A percentile compares a stretch with the other conserved stretches of the same genome.
These are phyloP conservation scores for Leptodirus hochenwartii DNA, from an alignment of 2,888 invertebrate genomes.

Conservation along the genomic window DNA sequence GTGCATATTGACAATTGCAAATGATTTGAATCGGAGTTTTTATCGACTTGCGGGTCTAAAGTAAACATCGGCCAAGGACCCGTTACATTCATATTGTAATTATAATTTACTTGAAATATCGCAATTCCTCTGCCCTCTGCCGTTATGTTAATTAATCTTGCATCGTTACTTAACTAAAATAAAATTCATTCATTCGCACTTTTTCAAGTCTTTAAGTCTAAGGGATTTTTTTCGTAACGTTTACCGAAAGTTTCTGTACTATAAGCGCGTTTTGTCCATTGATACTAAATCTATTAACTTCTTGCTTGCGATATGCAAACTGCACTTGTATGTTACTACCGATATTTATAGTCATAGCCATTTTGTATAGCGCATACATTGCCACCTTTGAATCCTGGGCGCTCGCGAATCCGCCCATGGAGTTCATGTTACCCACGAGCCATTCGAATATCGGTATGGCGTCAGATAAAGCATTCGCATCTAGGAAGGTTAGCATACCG, in stretches of 20 bases:
- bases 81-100: conserved; percentile 71
- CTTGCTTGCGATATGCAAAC: conserved; percentile 24
- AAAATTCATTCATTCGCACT: no score
- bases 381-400: conserved; percentile 65
- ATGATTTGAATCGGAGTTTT: conserved; percentile 55
- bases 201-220: no score
- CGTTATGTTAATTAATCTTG: conserved; percentile 47
- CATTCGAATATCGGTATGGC: conserved; percentile 50
- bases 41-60: conserved; percentile 71
- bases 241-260: conserved; percentile 65
- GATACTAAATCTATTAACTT: conserved; percentile 42
- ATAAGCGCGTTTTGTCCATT: conserved; percentile 63
- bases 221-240: no score
- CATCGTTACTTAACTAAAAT: conserved; percentile 31
- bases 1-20: conserved; percentile 69
- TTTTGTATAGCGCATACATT: conserved; percentile 46
- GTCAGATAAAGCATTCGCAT: conserved; percentile 28
- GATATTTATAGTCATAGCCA: conserved; percentile 39
- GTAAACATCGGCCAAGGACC: conserved; percentile 76
- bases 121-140: conserved; percentile 70
- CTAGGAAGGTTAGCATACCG: conserved; percentile 53
- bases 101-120: conserved; percentile 58
- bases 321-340: conserved; percentile 27
- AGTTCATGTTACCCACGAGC: conserved; percentile 51
- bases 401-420: conserved; percentile 50